Percentiles rank a stretch among this genome's conserved stretches.
These are phyloP conservation scores for Pica pica DNA, from an alignment of 2,113 vertebrate genomes.

Conservation along the genomic window DNA sequence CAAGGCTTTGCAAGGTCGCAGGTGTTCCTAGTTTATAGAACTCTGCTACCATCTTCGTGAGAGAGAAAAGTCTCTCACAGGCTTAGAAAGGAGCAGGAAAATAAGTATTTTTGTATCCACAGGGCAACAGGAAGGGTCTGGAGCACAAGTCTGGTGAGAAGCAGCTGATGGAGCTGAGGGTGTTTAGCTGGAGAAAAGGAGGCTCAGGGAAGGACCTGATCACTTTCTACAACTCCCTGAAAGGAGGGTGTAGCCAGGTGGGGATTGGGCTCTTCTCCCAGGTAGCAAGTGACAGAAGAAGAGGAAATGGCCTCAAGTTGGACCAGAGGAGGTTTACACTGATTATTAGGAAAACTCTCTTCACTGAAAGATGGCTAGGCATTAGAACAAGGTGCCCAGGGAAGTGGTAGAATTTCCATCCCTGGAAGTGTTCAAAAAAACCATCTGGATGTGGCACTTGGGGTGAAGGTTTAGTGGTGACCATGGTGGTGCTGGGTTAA, in stretches of 20 bases:
- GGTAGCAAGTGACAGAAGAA: not conserved
- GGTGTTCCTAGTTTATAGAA: too few relatives aligned
- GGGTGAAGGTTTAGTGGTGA: not conserved
- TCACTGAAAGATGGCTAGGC: not conserved
- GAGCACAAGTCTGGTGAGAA: not conserved
- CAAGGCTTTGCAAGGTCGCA: too few relatives aligned
- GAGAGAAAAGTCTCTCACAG: too few relatives aligned
- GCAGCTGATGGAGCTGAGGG: not conserved
- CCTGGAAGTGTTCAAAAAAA: not conserved
- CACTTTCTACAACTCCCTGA: not conserved
- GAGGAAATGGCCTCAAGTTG: not conserved
- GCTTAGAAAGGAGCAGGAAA: too few relatives aligned
- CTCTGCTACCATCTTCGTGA: too few relatives aligned
- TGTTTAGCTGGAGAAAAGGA: not conserved
- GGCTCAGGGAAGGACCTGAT: not conserved
- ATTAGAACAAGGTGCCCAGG: not conserved
- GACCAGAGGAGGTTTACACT: not conserved
- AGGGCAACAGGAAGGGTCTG: rapidly evolving
- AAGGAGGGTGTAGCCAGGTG: not conserved
- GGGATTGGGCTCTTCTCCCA: not conserved
- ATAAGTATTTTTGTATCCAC: too few relatives aligned
- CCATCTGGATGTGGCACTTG: not conserved
- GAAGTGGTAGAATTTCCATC: not conserved
- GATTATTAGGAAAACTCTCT: not conserved
- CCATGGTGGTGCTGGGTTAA: not conserved